These are phyloP conservation scores for Sebastes melanostomus DNA, from an alignment of 2,797 vertebrate genomes.

Conservation along the genomic window DNA sequence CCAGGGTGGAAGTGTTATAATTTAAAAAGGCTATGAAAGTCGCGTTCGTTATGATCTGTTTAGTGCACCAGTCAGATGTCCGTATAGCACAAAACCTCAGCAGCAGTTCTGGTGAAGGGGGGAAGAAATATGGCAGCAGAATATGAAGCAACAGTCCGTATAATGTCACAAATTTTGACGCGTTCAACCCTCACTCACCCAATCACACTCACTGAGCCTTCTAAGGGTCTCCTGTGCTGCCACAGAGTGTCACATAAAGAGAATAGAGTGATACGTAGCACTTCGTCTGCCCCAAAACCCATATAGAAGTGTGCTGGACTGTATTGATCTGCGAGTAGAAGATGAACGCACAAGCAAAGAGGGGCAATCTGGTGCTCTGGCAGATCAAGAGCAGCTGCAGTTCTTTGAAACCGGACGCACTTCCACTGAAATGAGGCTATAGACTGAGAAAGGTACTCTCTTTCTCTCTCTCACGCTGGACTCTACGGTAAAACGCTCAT, in stretches of 20 bases:
- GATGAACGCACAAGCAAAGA: constrained; percentile 63
- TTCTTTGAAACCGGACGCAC: constrained; percentile 73
- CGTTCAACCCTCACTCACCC: constrained; percentile 52
- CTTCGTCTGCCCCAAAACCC: constrained; percentile 42
- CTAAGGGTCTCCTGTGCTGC: constrained; percentile 10
- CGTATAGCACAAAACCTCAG: constrained; percentile 24
- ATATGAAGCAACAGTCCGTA: constrained; percentile 48
- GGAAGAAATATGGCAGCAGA: constrained; percentile 6
- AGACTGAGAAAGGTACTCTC: constrained; percentile 51
- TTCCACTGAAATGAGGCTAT: constrained; percentile 51
- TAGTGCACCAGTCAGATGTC: constrained; percentile 33
- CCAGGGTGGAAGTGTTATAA: constrained; percentile 17
- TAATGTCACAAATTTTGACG: constrained; percentile 55
- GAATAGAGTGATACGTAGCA: constrained; percentile 53
- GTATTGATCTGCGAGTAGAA: constrained; percentile 78
- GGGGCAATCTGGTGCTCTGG: constrained; percentile 62
- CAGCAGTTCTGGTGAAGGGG: constrained; percentile 14
- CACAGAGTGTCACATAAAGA: constrained; percentile 35
- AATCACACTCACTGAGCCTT: constrained; percentile 27
- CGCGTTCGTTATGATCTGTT: constrained; percentile 7
- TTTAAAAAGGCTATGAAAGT: constrained; percentile 33
- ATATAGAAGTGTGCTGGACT: constrained; percentile 55
- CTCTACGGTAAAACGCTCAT: constrained; percentile 32
- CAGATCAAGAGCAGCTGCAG: constrained; percentile 76
- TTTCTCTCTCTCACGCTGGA: constrained; percentile 11